Evolutionary conservation across 2,888 invertebrate species (phyloP).

Genomic region (Andrena chrysosceles): DNA sequence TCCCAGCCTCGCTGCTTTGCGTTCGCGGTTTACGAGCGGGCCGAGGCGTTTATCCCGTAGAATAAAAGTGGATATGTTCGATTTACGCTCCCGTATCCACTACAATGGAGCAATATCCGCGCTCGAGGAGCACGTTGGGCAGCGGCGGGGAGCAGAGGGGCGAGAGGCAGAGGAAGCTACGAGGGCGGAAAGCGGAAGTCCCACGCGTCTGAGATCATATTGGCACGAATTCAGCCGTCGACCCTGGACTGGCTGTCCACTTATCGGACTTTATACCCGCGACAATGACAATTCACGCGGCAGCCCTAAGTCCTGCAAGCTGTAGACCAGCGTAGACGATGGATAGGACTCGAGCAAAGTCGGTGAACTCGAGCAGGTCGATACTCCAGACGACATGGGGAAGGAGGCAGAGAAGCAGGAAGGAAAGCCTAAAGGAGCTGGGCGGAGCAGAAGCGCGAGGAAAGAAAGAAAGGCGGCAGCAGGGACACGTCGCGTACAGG

Average conservation of each 20-base stretch:
- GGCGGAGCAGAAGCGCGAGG: no score
- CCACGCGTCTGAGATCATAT: conserved; percentile 40
- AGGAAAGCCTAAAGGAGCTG: no score
- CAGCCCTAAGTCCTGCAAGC: no score
- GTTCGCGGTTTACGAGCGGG: conserved; percentile 18
- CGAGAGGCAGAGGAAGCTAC: conserved; percentile 1
- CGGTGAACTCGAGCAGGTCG: no score
- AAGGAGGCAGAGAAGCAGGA: no score
- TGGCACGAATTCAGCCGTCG: conserved; percentile 31
- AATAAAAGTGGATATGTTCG: conserved; percentile 32
- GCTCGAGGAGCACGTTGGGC: neutral
- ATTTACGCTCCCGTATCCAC: conserved; percentile 40
- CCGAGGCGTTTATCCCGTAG: conserved; percentile 19
- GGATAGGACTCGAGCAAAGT: no score
- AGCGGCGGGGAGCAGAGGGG: neutral
- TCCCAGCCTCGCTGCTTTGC: neutral
- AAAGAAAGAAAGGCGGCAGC: no score
- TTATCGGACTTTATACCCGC: conserved; percentile 43
- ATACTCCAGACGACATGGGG: no score
- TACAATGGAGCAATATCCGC: conserved; percentile 43
- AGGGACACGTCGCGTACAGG: neutral
- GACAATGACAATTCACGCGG: conserved; percentile 7
- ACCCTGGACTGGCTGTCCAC: conserved; percentile 18
- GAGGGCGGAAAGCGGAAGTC: conserved; percentile 41
- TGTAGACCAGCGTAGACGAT: no score